Percentiles rank a stretch among this genome's conserved stretches.
phyloP scores from a whole-genome alignment of 2,888 invertebrate genomes.

The Mechanitis messenoides region DNA sequence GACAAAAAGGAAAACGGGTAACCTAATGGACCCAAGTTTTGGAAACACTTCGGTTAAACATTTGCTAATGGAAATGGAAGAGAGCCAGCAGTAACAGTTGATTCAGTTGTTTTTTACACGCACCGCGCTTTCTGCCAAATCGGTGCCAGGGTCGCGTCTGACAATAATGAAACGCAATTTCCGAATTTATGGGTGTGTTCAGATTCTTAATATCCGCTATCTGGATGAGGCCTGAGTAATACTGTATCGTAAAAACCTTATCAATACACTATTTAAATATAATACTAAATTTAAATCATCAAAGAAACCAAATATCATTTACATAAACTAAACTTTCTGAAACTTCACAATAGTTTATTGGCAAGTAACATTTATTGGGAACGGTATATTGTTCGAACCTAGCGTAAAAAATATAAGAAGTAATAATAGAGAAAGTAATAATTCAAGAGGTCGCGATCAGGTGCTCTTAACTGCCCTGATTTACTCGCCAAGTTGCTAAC shows the following conservation, averaged over 20 bases:
- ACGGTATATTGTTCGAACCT: slow-evolving; percentile 25
- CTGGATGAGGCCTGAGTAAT: not conserved
- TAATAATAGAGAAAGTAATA: slow-evolving; percentile 37
- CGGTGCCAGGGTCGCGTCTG: slow-evolving; percentile 27
- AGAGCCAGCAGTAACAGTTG: slow-evolving; percentile 56
- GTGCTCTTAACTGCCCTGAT: slow-evolving; percentile 40
- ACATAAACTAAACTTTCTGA: not conserved
- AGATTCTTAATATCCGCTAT: not conserved
- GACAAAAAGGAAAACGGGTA: slow-evolving; percentile 60
- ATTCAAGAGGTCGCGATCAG: slow-evolving; percentile 39
- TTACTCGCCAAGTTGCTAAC: slow-evolving; percentile 38
- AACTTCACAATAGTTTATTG: slow-evolving; percentile 11
- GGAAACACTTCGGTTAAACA: slow-evolving; percentile 75
- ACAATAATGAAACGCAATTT: slow-evolving; percentile 12
- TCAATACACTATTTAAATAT: not conserved
- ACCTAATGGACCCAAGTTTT: slow-evolving; percentile 69
- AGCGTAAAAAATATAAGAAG: slow-evolving; percentile 14
- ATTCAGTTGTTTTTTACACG: slow-evolving; percentile 61
- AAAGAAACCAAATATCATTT: slow-evolving; percentile 4
- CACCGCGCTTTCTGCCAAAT: slow-evolving; percentile 57
- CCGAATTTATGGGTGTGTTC: slow-evolving; percentile 8
- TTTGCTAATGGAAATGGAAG: slow-evolving; percentile 75
- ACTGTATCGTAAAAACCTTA: not conserved
- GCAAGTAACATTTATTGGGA: slow-evolving; percentile 22
- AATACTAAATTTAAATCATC: not conserved